phyloP scores from a whole-genome alignment of 2,797 vertebrate species.

The Chelon labrosus region DNA sequence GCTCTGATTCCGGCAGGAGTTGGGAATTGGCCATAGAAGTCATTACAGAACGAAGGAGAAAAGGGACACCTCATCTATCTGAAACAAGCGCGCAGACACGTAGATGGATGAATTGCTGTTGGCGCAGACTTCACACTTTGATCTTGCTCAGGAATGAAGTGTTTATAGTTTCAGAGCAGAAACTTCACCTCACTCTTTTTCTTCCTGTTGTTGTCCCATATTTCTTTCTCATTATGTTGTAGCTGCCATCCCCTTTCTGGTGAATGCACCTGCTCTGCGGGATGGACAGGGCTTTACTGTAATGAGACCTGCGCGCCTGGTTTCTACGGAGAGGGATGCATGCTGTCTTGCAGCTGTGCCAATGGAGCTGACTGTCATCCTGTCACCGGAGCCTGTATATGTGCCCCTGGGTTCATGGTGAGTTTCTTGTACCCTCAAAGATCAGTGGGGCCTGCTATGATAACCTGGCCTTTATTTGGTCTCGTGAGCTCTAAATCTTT shows the following conservation, averaged over 20 bases:
- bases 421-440: slow-evolving; percentile 47
- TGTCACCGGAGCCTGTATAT: slow-evolving; percentile 90
- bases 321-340: slow-evolving; percentile 92
- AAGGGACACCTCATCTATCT: slow-evolving; percentile 76
- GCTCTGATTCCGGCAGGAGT: slow-evolving; percentile 76
- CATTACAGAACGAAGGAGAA: slow-evolving; percentile 82
- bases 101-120: slow-evolving; percentile 70
- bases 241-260: slow-evolving; percentile 98
- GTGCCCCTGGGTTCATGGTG: slow-evolving; percentile 95
- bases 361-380: slow-evolving; percentile 95
- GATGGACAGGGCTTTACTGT: slow-evolving; percentile 96
- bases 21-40: slow-evolving; percentile 71
- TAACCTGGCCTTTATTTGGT: slow-evolving; percentile 26
- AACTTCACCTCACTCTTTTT: slow-evolving; percentile 49
- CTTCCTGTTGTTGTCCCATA: slow-evolving; percentile 54
- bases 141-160: slow-evolving; percentile 63
- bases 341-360: slow-evolving; percentile 89
- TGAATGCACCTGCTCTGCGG: slow-evolving; percentile 93
- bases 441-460: neutral
- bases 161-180: slow-evolving; percentile 53
- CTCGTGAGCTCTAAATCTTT: slow-evolving; percentile 9
- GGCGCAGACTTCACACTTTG: slow-evolving; percentile 61
- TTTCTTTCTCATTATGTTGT: slow-evolving; percentile 64
- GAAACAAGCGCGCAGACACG: slow-evolving; percentile 57
- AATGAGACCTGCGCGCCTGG: slow-evolving; percentile 94